Conservation (phyloP, 2,113 vertebrate genomes). For the Gopherus evgoodei region DNA sequence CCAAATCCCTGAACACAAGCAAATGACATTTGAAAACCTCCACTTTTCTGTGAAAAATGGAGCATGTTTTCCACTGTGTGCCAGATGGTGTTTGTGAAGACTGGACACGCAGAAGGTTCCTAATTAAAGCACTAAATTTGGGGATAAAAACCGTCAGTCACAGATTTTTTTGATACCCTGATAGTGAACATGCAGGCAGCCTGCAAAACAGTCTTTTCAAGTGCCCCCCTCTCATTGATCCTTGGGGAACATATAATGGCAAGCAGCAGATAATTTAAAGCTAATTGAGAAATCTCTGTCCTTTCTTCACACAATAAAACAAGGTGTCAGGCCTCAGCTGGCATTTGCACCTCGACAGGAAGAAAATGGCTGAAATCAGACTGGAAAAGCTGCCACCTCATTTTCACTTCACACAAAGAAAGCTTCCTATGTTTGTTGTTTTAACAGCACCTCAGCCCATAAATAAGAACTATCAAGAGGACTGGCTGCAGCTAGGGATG, state of each 20-base stretch:
- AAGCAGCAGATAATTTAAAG: conserved; percentile 84
- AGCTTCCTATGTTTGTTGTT: background rate
- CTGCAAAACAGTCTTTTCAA: conserved; percentile 59
- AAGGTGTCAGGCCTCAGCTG: conserved; percentile 80
- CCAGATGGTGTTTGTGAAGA: conserved; percentile 82
- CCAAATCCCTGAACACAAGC: conserved; percentile 17
- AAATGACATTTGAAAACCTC: conserved; percentile 51
- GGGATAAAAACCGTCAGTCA: conserved; percentile 71
- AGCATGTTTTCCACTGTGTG: conserved; percentile 58
- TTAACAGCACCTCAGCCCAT: conserved; percentile 28
- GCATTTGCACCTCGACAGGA: conserved; percentile 50
- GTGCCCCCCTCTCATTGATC: conserved; percentile 62
- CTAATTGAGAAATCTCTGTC: conserved; percentile 80
- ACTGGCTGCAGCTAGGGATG: background rate
- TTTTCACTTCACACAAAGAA: conserved; percentile 57
- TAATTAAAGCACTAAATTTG: conserved; percentile 84
- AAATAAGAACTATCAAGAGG: conserved; percentile 28
- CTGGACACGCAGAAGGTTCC: conserved; percentile 72
- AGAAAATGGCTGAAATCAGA: conserved; percentile 47
- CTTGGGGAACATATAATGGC: conserved; percentile 75
- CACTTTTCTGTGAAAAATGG: conserved; percentile 63
- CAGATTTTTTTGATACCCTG: conserved; percentile 66
- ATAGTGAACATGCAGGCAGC: conserved; percentile 36
- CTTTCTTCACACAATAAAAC: conserved; percentile 76
- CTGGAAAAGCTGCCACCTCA: conserved; percentile 70